These are phyloP conservation scores for Poeciliopsis occidentalis DNA, from an alignment of 2,113 vertebrate genomes.

Conservation along the genomic window DNA sequence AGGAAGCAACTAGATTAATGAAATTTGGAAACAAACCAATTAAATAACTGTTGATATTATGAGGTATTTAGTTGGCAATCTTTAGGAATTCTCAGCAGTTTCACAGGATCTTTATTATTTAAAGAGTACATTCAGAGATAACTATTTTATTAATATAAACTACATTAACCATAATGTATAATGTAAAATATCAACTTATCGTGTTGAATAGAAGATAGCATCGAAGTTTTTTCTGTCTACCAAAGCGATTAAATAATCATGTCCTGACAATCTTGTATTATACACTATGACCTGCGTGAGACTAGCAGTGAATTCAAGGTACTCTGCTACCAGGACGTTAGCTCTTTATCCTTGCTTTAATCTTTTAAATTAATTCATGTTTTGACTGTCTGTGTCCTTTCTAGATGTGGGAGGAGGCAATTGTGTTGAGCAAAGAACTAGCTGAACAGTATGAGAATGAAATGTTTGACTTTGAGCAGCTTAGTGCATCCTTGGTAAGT, in stretches of 20 bases:
- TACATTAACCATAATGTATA: too few species aligned
- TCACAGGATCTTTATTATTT: too few species aligned
- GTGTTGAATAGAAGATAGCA: not conserved
- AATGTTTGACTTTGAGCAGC: slow-evolving; percentile 99
- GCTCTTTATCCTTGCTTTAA: slow-evolving; percentile 11
- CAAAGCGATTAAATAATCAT: not conserved
- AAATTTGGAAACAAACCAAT: slow-evolving; percentile 22
- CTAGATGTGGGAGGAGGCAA: slow-evolving; percentile 99
- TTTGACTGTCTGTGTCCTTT: slow-evolving; percentile 17
- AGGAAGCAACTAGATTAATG: slow-evolving; percentile 26
- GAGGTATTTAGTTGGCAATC: too few species aligned
- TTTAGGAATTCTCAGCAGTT: too few species aligned
- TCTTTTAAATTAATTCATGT: slow-evolving; percentile 19
- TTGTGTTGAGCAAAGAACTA: slow-evolving; percentile 95
- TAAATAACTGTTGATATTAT: slow-evolving; percentile 15
- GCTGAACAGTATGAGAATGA: slow-evolving; percentile 98
- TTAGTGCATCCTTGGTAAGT: slow-evolving; percentile 94
- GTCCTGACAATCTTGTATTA: not conserved
- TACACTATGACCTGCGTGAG: slow-evolving; percentile 2
- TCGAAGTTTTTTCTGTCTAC: slow-evolving; percentile 13
- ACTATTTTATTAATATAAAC: too few species aligned
- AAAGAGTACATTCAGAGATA: too few species aligned
- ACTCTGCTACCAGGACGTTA: not conserved
- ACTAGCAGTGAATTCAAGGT: slow-evolving; percentile 1
- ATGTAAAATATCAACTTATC: too few species aligned